phyloP scores from a whole-genome alignment of 1,140 invertebrate species.

The Eurosta solidaginis region DNA sequence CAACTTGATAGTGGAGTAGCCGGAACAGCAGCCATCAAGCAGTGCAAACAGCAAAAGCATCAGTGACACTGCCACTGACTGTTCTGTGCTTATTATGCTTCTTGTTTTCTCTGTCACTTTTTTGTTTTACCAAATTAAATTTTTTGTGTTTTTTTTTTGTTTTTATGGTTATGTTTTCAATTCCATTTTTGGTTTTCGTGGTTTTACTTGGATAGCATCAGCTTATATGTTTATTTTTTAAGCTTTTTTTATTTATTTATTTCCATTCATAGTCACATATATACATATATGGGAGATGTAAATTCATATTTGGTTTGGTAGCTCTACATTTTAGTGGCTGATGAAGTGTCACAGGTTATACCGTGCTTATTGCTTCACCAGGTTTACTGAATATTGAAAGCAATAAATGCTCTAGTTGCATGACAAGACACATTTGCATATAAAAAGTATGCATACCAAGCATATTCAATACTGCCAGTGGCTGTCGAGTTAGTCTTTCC shows the following conservation, averaged over 20 bases:
- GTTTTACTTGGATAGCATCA: neutral
- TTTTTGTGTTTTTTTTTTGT: neutral
- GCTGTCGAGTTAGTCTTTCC: too few species aligned
- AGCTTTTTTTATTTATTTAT: neutral
- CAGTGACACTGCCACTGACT: neutral
- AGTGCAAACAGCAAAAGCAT: slow-evolving; percentile 7
- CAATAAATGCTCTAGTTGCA: neutral
- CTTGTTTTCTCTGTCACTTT: neutral
- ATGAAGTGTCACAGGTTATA: neutral
- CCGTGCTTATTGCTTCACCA: slow-evolving; percentile 17
- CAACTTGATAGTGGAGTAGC: neutral
- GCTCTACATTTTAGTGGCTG: neutral
- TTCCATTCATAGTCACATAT: neutral
- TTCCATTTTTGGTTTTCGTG: neutral
- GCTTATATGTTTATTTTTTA: neutral
- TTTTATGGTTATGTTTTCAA: neutral
- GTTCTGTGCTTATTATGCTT: slow-evolving; percentile 21
- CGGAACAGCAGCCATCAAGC: neutral
- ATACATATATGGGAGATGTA: neutral
- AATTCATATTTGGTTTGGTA: too few species aligned
- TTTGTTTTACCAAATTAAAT: neutral
- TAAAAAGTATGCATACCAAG: too few species aligned
- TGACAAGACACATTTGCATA: neutral
- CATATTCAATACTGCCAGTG: too few species aligned
- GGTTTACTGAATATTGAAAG: neutral